Percentiles rank a stretch among this genome's conserved stretches.
Evolutionary conservation across 2,888 invertebrate species (phyloP).

Genomic region (Eulithis prunata): DNA sequence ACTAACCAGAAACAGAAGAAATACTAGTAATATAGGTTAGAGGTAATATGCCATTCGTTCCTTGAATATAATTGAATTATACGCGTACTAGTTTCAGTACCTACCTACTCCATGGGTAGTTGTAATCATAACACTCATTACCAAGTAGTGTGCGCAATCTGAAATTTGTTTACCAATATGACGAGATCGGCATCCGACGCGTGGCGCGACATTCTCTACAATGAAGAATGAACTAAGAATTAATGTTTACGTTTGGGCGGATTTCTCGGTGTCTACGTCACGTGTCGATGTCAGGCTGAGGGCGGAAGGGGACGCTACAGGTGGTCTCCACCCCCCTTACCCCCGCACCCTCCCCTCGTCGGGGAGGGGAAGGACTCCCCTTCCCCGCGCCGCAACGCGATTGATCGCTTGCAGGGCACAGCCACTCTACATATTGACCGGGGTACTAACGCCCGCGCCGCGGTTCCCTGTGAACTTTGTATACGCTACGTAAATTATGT

Average conservation of each 20-base stretch:
- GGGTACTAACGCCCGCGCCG: slow-evolving; percentile 77
- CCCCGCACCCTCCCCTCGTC: slow-evolving; percentile 32
- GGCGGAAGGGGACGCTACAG: slow-evolving; percentile 66
- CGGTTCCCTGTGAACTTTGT: slow-evolving; percentile 69
- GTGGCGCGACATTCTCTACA: slow-evolving; percentile 78
- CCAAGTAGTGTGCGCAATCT: slow-evolving; percentile 50
- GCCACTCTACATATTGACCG: slow-evolving; percentile 84
- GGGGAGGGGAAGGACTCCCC: slow-evolving; percentile 41
- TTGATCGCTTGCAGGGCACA: slow-evolving; percentile 80
- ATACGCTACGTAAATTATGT: slow-evolving; percentile 63
- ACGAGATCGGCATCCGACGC: slow-evolving; percentile 74
- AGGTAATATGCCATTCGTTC: slow-evolving; percentile 46
- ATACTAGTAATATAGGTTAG: slow-evolving; percentile 5
- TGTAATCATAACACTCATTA: slow-evolving; percentile 48
- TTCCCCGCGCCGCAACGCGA: slow-evolving; percentile 68
- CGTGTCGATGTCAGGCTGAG: slow-evolving; percentile 72
- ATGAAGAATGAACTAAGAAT: slow-evolving; percentile 83
- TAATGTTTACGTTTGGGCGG: slow-evolving; percentile 84
- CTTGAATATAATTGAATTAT: slow-evolving; percentile 72
- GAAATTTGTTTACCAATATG: slow-evolving; percentile 80
- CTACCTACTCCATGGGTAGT: slow-evolving; percentile 32
- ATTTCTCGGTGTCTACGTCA: slow-evolving; percentile 82
- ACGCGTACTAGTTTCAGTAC: slow-evolving; percentile 51
- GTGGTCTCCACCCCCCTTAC: slow-evolving; percentile 65
- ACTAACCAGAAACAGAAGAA: slow-evolving; percentile 1